Evolutionary conservation across 2,113 vertebrate genomes (phyloP).

Genomic region (Prunella himalayana): DNA sequence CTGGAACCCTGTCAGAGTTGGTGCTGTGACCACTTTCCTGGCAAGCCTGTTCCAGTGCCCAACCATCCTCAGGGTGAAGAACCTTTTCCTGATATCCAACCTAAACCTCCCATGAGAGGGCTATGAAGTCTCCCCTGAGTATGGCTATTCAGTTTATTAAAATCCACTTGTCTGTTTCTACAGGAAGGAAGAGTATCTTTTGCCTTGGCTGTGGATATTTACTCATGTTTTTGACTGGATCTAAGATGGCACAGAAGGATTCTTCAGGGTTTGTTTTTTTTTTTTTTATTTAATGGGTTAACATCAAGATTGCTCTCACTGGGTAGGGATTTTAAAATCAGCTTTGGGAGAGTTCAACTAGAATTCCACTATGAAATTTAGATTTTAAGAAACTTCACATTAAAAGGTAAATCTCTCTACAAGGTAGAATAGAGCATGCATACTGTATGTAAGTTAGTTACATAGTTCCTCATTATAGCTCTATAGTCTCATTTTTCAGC

Average conservation of each 20-base stretch:
- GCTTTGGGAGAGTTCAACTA: background rate
- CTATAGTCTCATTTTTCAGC: background rate
- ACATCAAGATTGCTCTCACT: background rate
- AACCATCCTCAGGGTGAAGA: background rate
- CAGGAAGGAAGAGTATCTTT: background rate
- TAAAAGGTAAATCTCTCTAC: background rate
- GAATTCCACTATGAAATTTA: background rate
- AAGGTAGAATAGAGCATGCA: background rate
- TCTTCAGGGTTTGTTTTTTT: background rate
- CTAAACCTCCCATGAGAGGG: fast-evolving
- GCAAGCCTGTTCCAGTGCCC: background rate
- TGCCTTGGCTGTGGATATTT: background rate
- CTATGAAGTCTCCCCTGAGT: background rate
- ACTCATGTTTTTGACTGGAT: background rate
- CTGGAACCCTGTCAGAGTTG: background rate
- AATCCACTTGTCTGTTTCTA: background rate
- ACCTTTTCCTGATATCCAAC: background rate
- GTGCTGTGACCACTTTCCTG: background rate
- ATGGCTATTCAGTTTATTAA: background rate
- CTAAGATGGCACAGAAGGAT: background rate
- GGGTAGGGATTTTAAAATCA: background rate
- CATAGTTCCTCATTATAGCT: background rate
- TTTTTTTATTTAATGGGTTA: background rate
- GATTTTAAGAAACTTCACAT: background rate
- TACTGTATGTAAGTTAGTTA: background rate